Percentiles rank a stretch among this genome's conserved stretches.
Conservation (phyloP, 2,113 vertebrate genomes). For the Lipotes vexillifer region DNA sequence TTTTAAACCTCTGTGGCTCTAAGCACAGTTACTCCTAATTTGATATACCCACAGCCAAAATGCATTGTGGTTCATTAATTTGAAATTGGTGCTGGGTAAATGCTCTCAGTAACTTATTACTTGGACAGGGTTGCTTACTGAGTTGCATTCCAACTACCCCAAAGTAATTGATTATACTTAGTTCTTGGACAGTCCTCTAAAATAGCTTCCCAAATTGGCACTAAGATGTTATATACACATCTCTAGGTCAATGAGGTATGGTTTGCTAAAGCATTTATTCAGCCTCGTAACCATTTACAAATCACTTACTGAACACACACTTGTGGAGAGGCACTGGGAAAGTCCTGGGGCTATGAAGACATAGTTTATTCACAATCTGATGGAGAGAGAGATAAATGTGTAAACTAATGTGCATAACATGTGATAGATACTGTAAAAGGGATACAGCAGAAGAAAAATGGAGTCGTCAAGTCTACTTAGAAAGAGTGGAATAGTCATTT, state of each 20-base stretch:
- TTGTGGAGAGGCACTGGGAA: background rate
- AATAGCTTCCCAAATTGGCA: conserved; percentile 19
- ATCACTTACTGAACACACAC: background rate
- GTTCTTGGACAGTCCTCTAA: conserved; percentile 31
- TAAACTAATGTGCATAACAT: background rate
- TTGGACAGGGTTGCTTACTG: conserved; percentile 14
- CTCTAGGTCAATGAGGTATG: conserved; percentile 10
- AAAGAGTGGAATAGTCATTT: background rate
- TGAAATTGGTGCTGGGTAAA: background rate
- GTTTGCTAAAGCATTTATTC: conserved; percentile 34
- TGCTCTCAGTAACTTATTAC: conserved; percentile 15
- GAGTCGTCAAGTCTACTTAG: background rate
- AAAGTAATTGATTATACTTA: conserved; percentile 41
- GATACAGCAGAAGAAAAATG: background rate
- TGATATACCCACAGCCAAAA: conserved; percentile 8
- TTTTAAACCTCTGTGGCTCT: background rate
- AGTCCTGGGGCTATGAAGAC: background rate
- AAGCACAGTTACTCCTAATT: background rate
- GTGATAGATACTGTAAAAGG: background rate
- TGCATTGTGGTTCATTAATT: conserved; percentile 17
- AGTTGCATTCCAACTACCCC: conserved; percentile 31
- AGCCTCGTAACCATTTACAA: conserved; percentile 17
- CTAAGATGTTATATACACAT: background rate
- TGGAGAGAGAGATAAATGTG: background rate
- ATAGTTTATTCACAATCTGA: background rate